Conservation (phyloP, 2,113 vertebrate genomes). For the Holacanthus passer region DNA sequence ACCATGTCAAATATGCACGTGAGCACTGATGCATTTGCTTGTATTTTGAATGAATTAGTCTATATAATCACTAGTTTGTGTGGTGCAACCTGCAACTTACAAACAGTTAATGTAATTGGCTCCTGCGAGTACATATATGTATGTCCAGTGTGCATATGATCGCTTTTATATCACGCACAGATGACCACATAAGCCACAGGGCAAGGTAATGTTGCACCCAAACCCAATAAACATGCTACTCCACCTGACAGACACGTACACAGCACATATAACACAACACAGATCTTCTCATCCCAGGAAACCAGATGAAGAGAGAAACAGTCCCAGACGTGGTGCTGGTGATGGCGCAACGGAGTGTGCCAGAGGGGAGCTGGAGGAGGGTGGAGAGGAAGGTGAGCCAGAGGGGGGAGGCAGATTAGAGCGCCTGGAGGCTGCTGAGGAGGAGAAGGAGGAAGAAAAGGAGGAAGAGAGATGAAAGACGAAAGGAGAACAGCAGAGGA, state of each 20-base stretch:
- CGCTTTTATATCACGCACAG: not conserved
- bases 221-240: conserved; percentile 25
- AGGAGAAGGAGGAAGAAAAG: conserved; percentile 54
- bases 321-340: conserved; percentile 19
- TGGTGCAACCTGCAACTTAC: not conserved
- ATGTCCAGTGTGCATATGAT: conserved; percentile 9
- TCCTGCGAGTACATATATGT: not conserved
- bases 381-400: conserved; percentile 55
- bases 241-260: not conserved
- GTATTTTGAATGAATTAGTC: conserved; percentile 1
- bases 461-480: conserved; percentile 53
- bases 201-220: conserved; percentile 33
- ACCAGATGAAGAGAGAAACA: conserved; percentile 18
- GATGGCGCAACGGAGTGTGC: conserved; percentile 32
- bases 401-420: conserved; percentile 59
- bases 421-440: conserved; percentile 55
- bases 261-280: conserved; percentile 21
- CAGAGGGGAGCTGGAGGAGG: conserved; percentile 57
- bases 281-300: conserved; percentile 16
- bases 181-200: not conserved
- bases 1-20: too few species aligned
- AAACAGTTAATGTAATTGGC: not conserved
- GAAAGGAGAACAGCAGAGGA: conserved; percentile 34
- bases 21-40: not conserved
- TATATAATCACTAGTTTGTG: not conserved